Conservation (phyloP, 1,140 invertebrate genomes). For the Leptopilina boulardi region DNA sequence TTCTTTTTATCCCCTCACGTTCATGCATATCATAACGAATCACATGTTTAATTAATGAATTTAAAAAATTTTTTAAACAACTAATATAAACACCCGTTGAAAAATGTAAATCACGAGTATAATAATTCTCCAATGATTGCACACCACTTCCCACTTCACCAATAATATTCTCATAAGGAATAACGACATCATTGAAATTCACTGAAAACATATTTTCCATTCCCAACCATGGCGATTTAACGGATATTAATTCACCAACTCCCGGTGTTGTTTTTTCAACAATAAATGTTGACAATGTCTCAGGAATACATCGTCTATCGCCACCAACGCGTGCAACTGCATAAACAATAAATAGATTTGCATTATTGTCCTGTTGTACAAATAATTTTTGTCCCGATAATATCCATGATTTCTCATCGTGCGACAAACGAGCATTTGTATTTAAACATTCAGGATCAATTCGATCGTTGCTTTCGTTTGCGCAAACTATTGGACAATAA, state of each 20-base stretch:
- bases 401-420: conserved; percentile 66
- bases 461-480: conserved; percentile 68
- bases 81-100: conserved; percentile 63
- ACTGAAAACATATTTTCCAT: conserved; percentile 53
- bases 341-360: conserved; percentile 77
- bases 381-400: conserved; percentile 76
- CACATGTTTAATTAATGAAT: conserved; percentile 78
- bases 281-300: conserved; percentile 82
- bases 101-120: conserved; percentile 65
- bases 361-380: conserved; percentile 72
- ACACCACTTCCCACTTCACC: conserved; percentile 61
- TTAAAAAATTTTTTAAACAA: conserved; percentile 73
- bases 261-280: conserved; percentile 85
- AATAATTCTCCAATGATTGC: conserved; percentile 56
- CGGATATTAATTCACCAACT: conserved; percentile 71
- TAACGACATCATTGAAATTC: conserved; percentile 72
- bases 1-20: conserved; percentile 77
- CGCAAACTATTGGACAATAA: conserved; percentile 71
- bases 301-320: conserved; percentile 50
- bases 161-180: conserved; percentile 72
- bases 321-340: conserved; percentile 63
- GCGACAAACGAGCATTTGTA: conserved; percentile 60
- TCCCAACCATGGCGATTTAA: conserved; percentile 4
- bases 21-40: conserved; percentile 77
- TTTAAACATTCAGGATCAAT: conserved; percentile 64